Percentiles rank a stretch among this genome's conserved stretches.
These are phyloP conservation scores for Altica lythri DNA, from an alignment of 2,888 invertebrate species.

Conservation along the genomic window DNA sequence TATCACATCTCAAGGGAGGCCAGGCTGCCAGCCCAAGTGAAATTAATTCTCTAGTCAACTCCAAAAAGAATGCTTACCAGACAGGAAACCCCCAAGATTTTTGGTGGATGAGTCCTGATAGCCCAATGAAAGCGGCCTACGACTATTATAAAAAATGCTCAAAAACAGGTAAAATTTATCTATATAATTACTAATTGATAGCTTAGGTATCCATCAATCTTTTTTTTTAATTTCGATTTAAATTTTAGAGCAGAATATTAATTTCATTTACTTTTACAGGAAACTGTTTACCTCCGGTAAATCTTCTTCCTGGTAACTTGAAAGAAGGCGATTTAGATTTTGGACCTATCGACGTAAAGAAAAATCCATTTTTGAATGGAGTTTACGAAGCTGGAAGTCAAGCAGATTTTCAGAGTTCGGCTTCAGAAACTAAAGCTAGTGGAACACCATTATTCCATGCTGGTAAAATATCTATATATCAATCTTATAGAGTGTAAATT, in stretches of 20 bases:
- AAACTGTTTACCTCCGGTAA: constrained; percentile 33
- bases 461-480: no score
- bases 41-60: constrained; percentile 39
- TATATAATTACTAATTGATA: no score
- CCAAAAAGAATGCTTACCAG: constrained; percentile 32
- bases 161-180: constrained; percentile 46
- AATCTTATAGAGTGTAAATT: neutral
- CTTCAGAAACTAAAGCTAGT: constrained; percentile 20
- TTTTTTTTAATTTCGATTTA: no score
- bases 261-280: constrained; percentile 13
- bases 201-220: no score
- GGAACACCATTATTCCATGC: constrained; percentile 30
- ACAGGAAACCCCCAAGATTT: constrained; percentile 58
- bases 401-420: constrained; percentile 19
- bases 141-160: constrained; percentile 54
- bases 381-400: constrained; percentile 31
- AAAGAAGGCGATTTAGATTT: constrained; percentile 18
- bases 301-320: constrained; percentile 11
- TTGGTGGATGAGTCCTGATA: constrained; percentile 67
- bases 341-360: constrained; percentile 37
- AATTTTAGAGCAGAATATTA: no score
- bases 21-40: constrained; percentile 42
- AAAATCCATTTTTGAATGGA: constrained; percentile 41
- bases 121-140: constrained; percentile 62
- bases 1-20: constrained; percentile 46